Base-by-base conservation (phyloP, 2,113 vertebrate species). In the Microtus oregoni region DNA sequence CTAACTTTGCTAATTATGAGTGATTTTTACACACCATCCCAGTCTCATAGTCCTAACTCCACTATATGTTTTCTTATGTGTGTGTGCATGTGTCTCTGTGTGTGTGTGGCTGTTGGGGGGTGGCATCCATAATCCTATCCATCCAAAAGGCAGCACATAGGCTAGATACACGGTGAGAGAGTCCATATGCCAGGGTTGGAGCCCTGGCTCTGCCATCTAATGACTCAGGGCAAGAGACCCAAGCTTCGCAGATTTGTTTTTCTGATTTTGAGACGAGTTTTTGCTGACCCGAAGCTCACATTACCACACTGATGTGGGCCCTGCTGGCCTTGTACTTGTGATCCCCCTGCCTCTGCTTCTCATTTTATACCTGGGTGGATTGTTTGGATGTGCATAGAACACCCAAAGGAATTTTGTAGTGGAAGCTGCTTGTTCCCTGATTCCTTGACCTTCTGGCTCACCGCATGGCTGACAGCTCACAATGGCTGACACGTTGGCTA, bases 71-170 rank as follows among this genome's bases (percentile, higher is more conserved):
- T 68, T 47, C 38, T 20, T 50, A 7, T 30, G 15, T 50, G 9
- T 17, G 17, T 10, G 2, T 6, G 1, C 1, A 20, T 72, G 2
- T 30, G 12, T 50, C 19, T 67, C 3, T 30, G 10, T 67, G 9
- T 17, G 26, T 14, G 4, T 7, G 0, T 26, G 22, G 58, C 52
- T 50, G 52, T 15, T 58, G 58, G 6, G 58, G 58, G 58, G 58
- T 0, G 58, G 6, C 58, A 58, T 58, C 20, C 35, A 83, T 15
- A 50, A 63, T 68, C 92, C 44, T 79, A 22, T 9, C 38, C 7
- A 4, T 89, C 7, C 7, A 24, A 35, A 86, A 81, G 72, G 41
- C 26, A 50, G 26, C 76, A 47, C 5, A 61, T 4, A 65, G 41
- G 41, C 32, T 15, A 10, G 8, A 1, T n/a, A 5, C 65, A 15